Percentiles rank a stretch among this genome's conserved stretches.
Evolutionary conservation across 1,140 invertebrate genomes (phyloP).

Genomic region (Oryctes rhinoceros): DNA sequence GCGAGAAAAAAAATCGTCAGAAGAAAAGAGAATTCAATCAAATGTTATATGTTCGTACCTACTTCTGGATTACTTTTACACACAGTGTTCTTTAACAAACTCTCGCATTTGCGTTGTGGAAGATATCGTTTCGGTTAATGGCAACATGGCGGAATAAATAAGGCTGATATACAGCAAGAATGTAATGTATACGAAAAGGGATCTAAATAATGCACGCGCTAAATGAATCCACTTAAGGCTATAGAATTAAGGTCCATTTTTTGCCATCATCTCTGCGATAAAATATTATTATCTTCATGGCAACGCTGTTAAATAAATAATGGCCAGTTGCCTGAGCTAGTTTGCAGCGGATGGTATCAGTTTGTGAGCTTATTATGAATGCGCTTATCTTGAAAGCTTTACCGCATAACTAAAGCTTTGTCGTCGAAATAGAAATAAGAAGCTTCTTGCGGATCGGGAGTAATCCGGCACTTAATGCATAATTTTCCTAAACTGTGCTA

Average conservation of each 20-base stretch:
- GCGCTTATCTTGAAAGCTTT: slow-evolving; percentile 18
- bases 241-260: slow-evolving; percentile 20
- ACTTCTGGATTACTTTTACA: neutral
- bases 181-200: slow-evolving; percentile 14
- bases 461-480: too few relatives aligned
- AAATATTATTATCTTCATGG: slow-evolving; percentile 24
- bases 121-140: neutral
- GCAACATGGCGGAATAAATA: neutral
- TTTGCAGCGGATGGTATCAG: slow-evolving; percentile 19
- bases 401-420: neutral
- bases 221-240: slow-evolving; percentile 22
- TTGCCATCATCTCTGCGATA: slow-evolving; percentile 17
- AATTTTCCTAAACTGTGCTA: too few relatives aligned
- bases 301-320: slow-evolving; percentile 9
- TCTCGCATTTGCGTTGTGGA: neutral
- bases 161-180: neutral
- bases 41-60: too few relatives aligned
- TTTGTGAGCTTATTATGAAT: slow-evolving; percentile 11
- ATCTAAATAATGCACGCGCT: slow-evolving; percentile 15
- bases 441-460: neutral
- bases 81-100: neutral
- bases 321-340: neutral
- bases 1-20: too few relatives aligned
- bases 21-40: too few relatives aligned
- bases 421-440: slow-evolving; percentile 4